Evolutionary conservation across 2,888 invertebrate species (phyloP).

Genomic region (Hyles lineata): DNA sequence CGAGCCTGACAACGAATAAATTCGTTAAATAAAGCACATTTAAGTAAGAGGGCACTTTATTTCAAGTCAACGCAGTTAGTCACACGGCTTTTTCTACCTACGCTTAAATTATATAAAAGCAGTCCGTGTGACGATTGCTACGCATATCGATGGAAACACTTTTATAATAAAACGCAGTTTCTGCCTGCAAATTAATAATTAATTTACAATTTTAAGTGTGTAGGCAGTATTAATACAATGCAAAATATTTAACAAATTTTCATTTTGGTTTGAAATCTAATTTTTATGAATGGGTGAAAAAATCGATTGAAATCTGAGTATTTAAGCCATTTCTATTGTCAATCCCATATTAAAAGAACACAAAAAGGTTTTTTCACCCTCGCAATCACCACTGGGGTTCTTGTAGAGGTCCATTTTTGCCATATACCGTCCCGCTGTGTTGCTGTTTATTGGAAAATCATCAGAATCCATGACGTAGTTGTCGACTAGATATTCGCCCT

Average conservation of each 20-base stretch:
- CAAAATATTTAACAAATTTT: too few species aligned
- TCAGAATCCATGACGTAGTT: slow-evolving; percentile 53
- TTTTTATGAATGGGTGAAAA: too few species aligned
- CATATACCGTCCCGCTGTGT: slow-evolving; percentile 56
- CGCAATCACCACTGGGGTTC: slow-evolving; percentile 49
- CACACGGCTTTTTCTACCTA: not conserved
- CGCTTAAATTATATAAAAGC: not conserved
- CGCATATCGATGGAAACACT: too few species aligned
- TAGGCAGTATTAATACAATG: too few species aligned
- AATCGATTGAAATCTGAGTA: not conserved
- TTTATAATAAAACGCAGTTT: too few species aligned
- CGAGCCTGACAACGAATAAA: slow-evolving; percentile 65
- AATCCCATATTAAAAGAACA: slow-evolving; percentile 56
- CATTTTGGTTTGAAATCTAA: too few species aligned
- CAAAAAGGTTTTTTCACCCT: slow-evolving; percentile 45
- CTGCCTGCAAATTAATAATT: too few species aligned
- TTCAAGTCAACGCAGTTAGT: not conserved
- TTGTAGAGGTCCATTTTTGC: slow-evolving; percentile 51
- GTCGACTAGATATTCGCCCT: slow-evolving; percentile 56
- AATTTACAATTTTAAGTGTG: too few species aligned
- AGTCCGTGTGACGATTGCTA: too few species aligned
- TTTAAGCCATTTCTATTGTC: slow-evolving; percentile 52
- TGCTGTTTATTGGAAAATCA: slow-evolving; percentile 55
- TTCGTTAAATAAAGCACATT: slow-evolving; percentile 43
- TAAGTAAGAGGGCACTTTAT: not conserved